Conservation (phyloP, 2,888 invertebrate genomes). For the Busseola fusca region DNA sequence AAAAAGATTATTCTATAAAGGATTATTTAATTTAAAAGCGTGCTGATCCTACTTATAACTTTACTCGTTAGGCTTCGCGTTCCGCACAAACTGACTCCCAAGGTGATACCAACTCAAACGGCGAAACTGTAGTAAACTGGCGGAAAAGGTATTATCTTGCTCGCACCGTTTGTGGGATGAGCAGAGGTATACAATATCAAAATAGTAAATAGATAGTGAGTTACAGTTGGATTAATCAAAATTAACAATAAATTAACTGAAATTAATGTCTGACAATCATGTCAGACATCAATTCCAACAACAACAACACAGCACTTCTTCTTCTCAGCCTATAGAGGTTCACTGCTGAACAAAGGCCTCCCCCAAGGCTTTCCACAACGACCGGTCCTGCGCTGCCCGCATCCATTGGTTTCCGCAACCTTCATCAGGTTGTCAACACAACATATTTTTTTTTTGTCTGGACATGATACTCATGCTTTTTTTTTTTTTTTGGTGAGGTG, state of each 20-base stretch:
- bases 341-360: too few relatives aligned
- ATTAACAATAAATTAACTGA: not conserved
- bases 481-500: too few relatives aligned
- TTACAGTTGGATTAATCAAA: not conserved
- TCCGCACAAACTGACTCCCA: conserved; percentile 60
- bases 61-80: conserved; percentile 64
- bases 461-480: too few relatives aligned
- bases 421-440: too few relatives aligned
- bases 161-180: conserved; percentile 25
- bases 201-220: not conserved
- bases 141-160: conserved; percentile 40
- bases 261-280: not conserved
- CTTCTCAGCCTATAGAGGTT: too few relatives aligned
- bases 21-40: conserved; percentile 61
- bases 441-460: too few relatives aligned
- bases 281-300: too few relatives aligned
- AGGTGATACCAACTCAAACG: conserved; percentile 57
- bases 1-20: conserved; percentile 57
- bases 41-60: conserved; percentile 65
- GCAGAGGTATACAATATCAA: conserved; percentile 16
- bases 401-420: too few relatives aligned
- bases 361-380: too few relatives aligned
- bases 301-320: too few relatives aligned
- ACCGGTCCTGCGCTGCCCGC: too few relatives aligned
- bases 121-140: conserved; percentile 49